These are phyloP conservation scores for Cataglyphis rosenhaueri DNA, from an alignment of 2,888 invertebrate species.

Conservation along the genomic window DNA sequence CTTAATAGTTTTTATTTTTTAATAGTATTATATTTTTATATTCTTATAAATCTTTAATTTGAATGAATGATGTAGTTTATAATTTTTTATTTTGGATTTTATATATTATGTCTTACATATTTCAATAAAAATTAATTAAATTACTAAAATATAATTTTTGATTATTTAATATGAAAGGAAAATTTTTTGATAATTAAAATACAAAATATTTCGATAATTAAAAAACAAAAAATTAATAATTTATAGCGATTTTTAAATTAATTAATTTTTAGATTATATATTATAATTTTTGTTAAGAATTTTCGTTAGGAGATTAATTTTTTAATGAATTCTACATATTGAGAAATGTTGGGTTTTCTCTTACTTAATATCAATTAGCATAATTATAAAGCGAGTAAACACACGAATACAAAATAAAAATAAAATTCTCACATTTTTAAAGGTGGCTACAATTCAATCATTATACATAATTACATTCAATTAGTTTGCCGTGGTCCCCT, in stretches of 20 bases:
- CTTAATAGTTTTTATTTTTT: not conserved
- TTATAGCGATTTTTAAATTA: constrained; percentile 5
- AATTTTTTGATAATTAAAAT: not conserved
- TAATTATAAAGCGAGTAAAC: not conserved
- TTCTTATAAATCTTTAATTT: not conserved
- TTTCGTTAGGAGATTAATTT: not conserved
- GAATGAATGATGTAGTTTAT: not conserved
- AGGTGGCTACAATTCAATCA: constrained; percentile 25
- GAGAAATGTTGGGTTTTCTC: not conserved
- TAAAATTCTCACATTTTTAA: not conserved
- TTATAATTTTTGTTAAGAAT: not conserved
- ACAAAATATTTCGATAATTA: not conserved
- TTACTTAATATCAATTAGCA: not conserved
- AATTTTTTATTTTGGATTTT: not conserved
- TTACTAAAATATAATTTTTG: not conserved
- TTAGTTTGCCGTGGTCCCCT: constrained; percentile 65
- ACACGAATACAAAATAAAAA: constrained; percentile 7
- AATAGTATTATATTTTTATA: not conserved
- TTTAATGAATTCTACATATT: not conserved
- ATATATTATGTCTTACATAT: not conserved
- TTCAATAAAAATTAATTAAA: not conserved
- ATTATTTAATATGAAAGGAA: not conserved
- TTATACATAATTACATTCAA: constrained; percentile 7
- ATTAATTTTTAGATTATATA: not conserved
- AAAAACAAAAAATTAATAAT: not conserved